Evolutionary conservation across 1,140 invertebrate species (phyloP).

Genomic region (Heliothis subflexa): DNA sequence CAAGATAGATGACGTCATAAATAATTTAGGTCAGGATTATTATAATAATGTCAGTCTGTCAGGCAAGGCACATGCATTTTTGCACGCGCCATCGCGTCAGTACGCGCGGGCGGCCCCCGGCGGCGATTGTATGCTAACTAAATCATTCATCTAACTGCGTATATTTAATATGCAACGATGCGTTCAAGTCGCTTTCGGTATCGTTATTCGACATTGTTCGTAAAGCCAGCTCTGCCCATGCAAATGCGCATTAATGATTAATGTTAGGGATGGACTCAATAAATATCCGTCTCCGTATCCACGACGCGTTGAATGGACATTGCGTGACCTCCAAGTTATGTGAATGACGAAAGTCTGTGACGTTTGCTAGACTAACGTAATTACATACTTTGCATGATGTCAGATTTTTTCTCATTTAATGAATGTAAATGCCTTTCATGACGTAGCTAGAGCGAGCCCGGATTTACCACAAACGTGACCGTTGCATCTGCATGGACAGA

Average conservation of each 20-base stretch:
- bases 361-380: neutral
- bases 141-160: conserved; percentile 43
- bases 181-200: conserved; percentile 25
- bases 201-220: conserved; percentile 44
- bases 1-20: conserved; percentile 16
- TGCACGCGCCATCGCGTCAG: conserved; percentile 63
- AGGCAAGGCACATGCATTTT: conserved; percentile 63
- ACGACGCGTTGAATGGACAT: neutral
- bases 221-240: neutral
- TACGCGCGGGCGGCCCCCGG: conserved; percentile 46
- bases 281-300: conserved; percentile 21
- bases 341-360: conserved; percentile 2
- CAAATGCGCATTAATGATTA: conserved; percentile 32
- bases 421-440: neutral
- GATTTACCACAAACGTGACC: no score
- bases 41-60: conserved; percentile 53
- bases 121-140: conserved; percentile 74
- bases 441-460: neutral
- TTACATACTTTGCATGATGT: neutral
- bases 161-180: conserved; percentile 29
- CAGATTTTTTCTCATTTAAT: neutral
- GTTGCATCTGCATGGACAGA: no score
- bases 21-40: conserved; percentile 52
- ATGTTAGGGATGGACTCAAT: conserved; percentile 32
- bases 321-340: conserved; percentile 19